A percentile compares a stretch with the other conserved stretches of the same genome.
phyloP scores from a whole-genome alignment of 2,113 vertebrate genomes.

The Tiliqua scincoides region DNA sequence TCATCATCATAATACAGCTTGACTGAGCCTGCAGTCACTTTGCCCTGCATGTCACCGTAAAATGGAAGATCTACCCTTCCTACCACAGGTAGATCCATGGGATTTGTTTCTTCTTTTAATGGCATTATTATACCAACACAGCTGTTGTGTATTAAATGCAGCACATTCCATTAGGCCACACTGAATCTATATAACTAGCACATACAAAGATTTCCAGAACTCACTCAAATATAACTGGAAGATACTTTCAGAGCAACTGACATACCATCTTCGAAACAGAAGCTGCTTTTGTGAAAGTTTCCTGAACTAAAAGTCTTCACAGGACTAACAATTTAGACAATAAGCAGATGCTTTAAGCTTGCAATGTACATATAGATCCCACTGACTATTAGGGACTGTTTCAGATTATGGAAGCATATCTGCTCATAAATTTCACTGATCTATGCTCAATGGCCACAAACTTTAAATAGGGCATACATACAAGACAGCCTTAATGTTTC shows the following conservation, averaged over 20 bases:
- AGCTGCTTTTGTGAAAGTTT: slow-evolving; percentile 73
- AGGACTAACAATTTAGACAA: slow-evolving; percentile 76
- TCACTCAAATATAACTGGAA: slow-evolving; percentile 73
- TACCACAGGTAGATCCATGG: slow-evolving; percentile 75
- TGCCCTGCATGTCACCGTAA: slow-evolving; percentile 78
- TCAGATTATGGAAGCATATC: slow-evolving; percentile 79
- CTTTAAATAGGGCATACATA: slow-evolving; percentile 75
- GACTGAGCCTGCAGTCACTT: slow-evolving; percentile 93
- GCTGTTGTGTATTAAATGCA: slow-evolving; percentile 81
- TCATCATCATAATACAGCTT: slow-evolving; percentile 64
- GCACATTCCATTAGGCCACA: slow-evolving; percentile 76
- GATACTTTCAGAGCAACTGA: slow-evolving; percentile 71
- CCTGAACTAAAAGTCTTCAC: slow-evolving; percentile 69
- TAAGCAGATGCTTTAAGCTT: slow-evolving; percentile 75
- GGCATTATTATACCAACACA: slow-evolving; percentile 70
- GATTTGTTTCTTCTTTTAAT: slow-evolving; percentile 71
- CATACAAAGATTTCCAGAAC: slow-evolving; percentile 75
- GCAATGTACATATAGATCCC: slow-evolving; percentile 73
- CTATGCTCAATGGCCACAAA: slow-evolving; percentile 76
- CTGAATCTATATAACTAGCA: slow-evolving; percentile 78
- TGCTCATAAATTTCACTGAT: slow-evolving; percentile 76
- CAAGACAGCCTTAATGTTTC: slow-evolving; percentile 70
- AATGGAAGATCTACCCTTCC: slow-evolving; percentile 79
- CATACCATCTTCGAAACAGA: slow-evolving; percentile 72
- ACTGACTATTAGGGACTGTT: slow-evolving; percentile 74